Evolutionary conservation across 2,797 vertebrate species (phyloP).

Genomic region (Ptychobarbus kaznakovi): DNA sequence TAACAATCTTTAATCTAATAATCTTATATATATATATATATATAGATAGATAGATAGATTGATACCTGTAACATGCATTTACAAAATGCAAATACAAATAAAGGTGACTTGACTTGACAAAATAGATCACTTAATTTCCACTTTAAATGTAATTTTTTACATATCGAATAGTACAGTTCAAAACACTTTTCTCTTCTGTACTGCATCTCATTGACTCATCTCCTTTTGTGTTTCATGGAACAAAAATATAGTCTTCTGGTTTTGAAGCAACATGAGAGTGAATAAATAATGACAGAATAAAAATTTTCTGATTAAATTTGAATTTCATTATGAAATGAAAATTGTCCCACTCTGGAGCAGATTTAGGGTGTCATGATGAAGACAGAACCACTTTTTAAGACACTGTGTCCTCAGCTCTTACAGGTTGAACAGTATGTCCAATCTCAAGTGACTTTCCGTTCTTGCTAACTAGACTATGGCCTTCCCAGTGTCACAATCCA

Average conservation of each 20-base stretch:
- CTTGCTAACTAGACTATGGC: conserved; percentile 2
- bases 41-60: too few relatives aligned
- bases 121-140: too few relatives aligned
- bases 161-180: neutral
- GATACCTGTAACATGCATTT: too few relatives aligned
- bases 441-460: conserved; percentile 1
- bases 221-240: neutral
- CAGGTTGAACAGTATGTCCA: neutral
- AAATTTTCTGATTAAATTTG: neutral
- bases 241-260: neutral
- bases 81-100: too few relatives aligned
- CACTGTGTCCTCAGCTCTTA: neutral
- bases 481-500: conserved; percentile 13
- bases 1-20: too few relatives aligned
- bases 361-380: neutral
- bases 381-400: neutral
- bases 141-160: neutral
- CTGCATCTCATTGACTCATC: neutral
- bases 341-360: neutral
- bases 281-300: neutral
- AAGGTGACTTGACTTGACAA: too few relatives aligned
- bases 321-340: neutral
- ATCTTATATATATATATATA: too few relatives aligned
- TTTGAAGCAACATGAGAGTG: neutral
- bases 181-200: neutral